phyloP scores from a whole-genome alignment of 2,797 vertebrate species.

The Micropoecilia bifurca region DNA sequence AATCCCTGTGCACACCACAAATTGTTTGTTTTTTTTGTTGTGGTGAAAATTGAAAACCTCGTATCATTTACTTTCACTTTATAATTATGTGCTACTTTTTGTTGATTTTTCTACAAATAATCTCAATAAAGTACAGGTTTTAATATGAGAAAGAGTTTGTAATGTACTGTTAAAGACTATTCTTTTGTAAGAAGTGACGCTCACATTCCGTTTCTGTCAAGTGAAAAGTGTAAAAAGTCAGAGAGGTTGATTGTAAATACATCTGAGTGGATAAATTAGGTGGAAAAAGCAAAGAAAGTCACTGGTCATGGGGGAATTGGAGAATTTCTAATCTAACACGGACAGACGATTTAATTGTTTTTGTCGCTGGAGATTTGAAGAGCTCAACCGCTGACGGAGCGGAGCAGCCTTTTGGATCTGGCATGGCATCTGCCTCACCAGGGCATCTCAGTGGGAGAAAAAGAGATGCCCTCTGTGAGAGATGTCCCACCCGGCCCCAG shows the following conservation, averaged over 20 bases:
- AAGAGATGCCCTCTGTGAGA: conserved; percentile 28
- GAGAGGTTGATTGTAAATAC: background rate
- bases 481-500: conserved; percentile 43
- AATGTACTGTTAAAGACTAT: background rate
- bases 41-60: background rate
- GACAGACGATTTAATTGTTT: conserved; percentile 69
- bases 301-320: conserved; percentile 15
- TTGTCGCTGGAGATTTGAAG: conserved; percentile 62
- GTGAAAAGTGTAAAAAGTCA: background rate
- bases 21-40: too few relatives aligned
- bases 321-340: conserved; percentile 39
- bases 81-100: background rate
- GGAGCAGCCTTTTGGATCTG: conserved; percentile 47
- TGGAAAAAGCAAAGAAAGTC: conserved; percentile 10
- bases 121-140: background rate
- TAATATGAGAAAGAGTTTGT: background rate
- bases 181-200: background rate
- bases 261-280: conserved; percentile 1
- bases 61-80: background rate
- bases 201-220: background rate
- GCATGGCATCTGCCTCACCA: conserved; percentile 54
- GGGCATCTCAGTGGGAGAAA: conserved; percentile 24
- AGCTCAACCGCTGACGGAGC: conserved; percentile 49
- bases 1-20: background rate
- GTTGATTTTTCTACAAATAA: background rate